Conservation (phyloP, 2,113 vertebrate species). For the Willisornis vidua region DNA sequence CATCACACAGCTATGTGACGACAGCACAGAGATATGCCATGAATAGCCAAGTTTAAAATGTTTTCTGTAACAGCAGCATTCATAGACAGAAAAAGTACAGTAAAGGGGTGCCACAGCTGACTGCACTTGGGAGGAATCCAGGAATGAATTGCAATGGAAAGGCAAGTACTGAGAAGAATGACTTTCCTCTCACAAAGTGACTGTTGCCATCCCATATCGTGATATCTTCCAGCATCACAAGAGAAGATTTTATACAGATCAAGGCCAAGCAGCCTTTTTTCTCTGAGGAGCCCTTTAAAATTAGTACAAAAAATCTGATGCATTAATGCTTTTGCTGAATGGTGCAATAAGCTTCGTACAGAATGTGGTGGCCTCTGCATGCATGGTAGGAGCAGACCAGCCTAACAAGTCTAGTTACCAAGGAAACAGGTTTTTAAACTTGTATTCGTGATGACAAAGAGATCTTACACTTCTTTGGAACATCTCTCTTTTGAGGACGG, state of each 20-base stretch:
- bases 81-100: neutral
- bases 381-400: neutral
- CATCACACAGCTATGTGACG: conserved; percentile 11
- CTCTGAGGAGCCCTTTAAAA: neutral
- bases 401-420: conserved; percentile 47
- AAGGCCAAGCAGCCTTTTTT: neutral
- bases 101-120: neutral
- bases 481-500: neutral
- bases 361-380: neutral
- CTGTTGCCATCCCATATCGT: rapidly evolving
- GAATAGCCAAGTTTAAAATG: neutral
- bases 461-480: conserved; percentile 26
- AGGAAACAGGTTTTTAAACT: conserved; percentile 56
- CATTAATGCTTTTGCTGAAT: neutral
- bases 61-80: neutral
- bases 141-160: neutral
- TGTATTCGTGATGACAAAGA: conserved; percentile 22
- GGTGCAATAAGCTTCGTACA: neutral
- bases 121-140: neutral
- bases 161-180: rapidly evolving
- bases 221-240: rapidly evolving
- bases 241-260: neutral
- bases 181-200: neutral
- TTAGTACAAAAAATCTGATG: neutral
- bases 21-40: neutral